Percentiles rank a stretch among this genome's conserved stretches.
Evolutionary conservation across 92 coral and sea anemone species (phyloP).

Genomic region (Micromussa lordhowensis): DNA sequence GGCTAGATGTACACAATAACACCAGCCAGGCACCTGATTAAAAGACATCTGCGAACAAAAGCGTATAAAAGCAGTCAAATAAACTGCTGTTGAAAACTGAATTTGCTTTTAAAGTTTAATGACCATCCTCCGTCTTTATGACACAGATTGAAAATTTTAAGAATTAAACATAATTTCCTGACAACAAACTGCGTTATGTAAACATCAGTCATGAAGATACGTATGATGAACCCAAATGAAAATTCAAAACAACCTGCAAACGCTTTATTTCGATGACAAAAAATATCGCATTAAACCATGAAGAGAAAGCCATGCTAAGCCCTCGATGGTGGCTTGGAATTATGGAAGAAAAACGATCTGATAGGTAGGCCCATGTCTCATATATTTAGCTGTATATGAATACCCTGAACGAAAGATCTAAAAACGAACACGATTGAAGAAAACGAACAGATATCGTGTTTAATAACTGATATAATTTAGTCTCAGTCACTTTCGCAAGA

Average conservation of each 20-base stretch:
- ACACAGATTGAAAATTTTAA: neutral
- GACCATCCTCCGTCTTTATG: neutral
- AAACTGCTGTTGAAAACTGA: neutral
- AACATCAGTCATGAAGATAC: neutral
- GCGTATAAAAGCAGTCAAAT: neutral
- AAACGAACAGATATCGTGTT: neutral
- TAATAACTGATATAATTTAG: neutral
- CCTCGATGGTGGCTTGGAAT: neutral
- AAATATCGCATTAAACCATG: neutral
- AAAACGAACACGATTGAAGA: neutral
- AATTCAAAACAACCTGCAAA: too few relatives aligned
- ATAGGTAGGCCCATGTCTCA: neutral
- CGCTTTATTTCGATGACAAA: neutral
- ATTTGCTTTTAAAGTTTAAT: neutral
- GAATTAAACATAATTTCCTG: neutral
- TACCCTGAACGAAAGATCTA: neutral
- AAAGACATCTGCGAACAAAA: neutral
- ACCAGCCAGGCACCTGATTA: neutral
- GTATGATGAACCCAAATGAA: too few relatives aligned
- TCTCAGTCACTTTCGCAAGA: neutral
- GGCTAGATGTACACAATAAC: neutral
- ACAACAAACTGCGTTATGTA: neutral
- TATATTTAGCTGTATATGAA: neutral
- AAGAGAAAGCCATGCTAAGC: neutral
- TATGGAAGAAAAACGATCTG: neutral